Percentiles rank a stretch among this genome's conserved stretches.
These are phyloP conservation scores for Semicossyphus pulcher DNA, from an alignment of 2,113 vertebrate genomes.

Conservation along the genomic window DNA sequence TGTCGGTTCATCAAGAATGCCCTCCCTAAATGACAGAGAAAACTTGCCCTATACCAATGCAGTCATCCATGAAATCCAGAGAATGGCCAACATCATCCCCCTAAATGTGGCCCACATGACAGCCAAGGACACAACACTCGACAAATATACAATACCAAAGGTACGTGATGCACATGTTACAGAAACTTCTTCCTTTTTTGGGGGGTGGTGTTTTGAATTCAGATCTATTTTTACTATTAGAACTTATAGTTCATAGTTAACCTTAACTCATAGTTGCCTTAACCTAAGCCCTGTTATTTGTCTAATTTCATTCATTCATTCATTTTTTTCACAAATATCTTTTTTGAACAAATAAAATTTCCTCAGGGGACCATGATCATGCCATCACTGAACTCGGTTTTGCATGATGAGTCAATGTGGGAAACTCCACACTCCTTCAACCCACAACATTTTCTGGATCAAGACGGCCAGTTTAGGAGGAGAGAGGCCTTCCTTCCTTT, in stretches of 20 bases:
- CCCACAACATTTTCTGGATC: conserved; percentile 89
- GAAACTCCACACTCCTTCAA: conserved; percentile 88
- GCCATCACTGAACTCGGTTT: conserved; percentile 83
- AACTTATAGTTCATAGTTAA: too few species aligned
- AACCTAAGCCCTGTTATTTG: too few species aligned
- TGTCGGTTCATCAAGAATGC: conserved; percentile 68
- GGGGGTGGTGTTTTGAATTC: too few species aligned
- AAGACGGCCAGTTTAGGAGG: conserved; percentile 85
- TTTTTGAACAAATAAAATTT: background rate
- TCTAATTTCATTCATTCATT: too few species aligned
- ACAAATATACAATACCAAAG: conserved; percentile 82
- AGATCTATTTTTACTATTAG: too few species aligned
- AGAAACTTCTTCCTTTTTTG: too few species aligned
- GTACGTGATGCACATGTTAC: conserved; percentile 36
- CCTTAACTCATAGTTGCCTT: too few species aligned
- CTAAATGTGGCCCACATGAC: conserved; percentile 68
- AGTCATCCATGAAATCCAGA: conserved; percentile 87
- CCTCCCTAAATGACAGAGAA: conserved; percentile 74
- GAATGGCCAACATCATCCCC: conserved; percentile 82
- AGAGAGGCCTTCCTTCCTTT: conserved; percentile 89
- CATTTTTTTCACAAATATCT: too few species aligned
- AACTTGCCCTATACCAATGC: conserved; percentile 86
- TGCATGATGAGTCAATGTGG: conserved; percentile 84
- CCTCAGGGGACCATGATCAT: conserved; percentile 83
- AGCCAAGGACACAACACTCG: conserved; percentile 61